A percentile compares a stretch with the other conserved stretches of the same genome.
Evolutionary conservation across 2,888 invertebrate genomes (phyloP).

Genomic region (Noctua fimbriata): DNA sequence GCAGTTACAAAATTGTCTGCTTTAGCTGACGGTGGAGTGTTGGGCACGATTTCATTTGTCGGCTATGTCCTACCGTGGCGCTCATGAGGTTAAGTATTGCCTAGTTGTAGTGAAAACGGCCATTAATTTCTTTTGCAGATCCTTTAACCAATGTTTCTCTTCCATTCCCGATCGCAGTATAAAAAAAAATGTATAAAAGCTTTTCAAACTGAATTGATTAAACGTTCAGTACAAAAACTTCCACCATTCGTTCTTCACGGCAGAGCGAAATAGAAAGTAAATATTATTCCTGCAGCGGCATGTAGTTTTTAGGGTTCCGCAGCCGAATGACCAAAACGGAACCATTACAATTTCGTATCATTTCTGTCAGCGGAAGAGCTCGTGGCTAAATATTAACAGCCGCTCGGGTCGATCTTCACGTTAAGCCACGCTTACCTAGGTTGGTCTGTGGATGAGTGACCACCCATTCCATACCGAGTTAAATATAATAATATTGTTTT

Average conservation of each 20-base stretch:
- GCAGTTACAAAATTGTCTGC: no score
- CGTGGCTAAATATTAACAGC: not conserved
- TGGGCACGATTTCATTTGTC: no score
- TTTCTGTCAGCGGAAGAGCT: not conserved
- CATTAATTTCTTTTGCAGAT: not conserved
- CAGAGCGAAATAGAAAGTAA: constrained; percentile 54
- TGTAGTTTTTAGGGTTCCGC: constrained; percentile 12
- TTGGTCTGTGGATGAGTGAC: not conserved
- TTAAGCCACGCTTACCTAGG: not conserved
- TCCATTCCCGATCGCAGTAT: constrained; percentile 33
- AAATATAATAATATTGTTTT: not conserved
- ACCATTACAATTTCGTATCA: not conserved
- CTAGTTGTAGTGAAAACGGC: not conserved
- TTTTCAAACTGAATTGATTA: constrained; percentile 54
- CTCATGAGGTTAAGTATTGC: no score
- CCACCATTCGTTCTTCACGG: constrained; percentile 25
- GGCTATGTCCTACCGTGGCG: no score
- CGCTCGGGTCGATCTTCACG: not conserved
- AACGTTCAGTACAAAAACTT: constrained; percentile 32
- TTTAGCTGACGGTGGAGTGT: no score
- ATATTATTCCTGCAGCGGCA: constrained; percentile 37
- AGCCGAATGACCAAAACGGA: not conserved
- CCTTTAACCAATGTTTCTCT: constrained; percentile 47
- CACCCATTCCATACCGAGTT: not conserved
- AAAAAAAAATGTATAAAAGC: constrained; percentile 7